Base-by-base conservation (phyloP, 2,113 vertebrate genomes). In the Lathamus discolor region DNA sequence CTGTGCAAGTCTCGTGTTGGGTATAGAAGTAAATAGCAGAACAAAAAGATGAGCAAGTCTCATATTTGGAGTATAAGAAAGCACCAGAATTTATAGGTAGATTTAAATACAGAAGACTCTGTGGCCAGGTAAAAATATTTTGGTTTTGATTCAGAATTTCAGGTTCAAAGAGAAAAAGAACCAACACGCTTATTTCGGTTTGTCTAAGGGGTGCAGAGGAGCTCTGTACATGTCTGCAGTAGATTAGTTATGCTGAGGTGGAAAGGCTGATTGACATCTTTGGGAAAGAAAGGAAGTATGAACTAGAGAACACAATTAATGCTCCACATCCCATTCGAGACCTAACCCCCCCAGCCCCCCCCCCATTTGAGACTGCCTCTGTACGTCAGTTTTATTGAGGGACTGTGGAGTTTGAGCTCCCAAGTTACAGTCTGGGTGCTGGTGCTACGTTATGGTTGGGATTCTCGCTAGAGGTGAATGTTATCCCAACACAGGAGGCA, bases 21-120 rank as follows among this genome's bases (percentile, higher is more conserved):
- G 8, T 8, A 3, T 1, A 24, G 70, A 17, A 52, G 62, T 9
- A 49, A 18, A 24, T 16, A 35, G 22, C 57, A 49, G 49, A 15
- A 24, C 70, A 61, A 37, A 15, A 24, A 11, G 46, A 9, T 29
- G 25, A 2, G 43, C 43, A 11, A 19, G 17, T 5, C 17, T 39
- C 13, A 2, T 4, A 1, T 1, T 35, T 15, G 24, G 8, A 8
- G 2, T 1, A 24, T 66, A 17, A 57, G 57, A 14, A 46, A 24
- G 17, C 1, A 37, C 17, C 52, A 63, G 43, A 18, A 16, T 27
- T 62, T 33, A 13, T 4, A 27, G 25, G 18, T 23, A 6, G 17
- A 44, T 37, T 20, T 19, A 41, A 72, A 51, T 28, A 5, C 7
- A 41, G 31, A 68, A 7, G 4, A 7, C 35, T 63, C 66, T 18